These are phyloP conservation scores for Pseudachorutes palmiensis DNA, from an alignment of 1,140 invertebrate species.

Conservation along the genomic window DNA sequence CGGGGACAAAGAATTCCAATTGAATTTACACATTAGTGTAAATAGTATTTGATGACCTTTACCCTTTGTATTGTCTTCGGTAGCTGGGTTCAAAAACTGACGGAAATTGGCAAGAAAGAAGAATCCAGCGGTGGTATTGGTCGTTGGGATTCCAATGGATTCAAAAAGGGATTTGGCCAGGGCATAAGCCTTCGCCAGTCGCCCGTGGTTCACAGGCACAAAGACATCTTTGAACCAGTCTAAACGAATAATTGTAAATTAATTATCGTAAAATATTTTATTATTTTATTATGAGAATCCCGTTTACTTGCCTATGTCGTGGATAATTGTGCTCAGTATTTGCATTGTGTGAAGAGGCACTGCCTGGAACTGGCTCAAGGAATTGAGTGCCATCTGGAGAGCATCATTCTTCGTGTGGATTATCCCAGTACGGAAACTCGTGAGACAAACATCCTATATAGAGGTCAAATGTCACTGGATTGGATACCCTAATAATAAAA, in stretches of 20 bases:
- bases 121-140: constrained; percentile 20
- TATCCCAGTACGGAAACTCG: constrained; percentile 25
- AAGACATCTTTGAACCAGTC: constrained; percentile 25
- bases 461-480: background rate
- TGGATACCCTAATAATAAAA: background rate
- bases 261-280: background rate
- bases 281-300: no score
- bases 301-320: constrained; percentile 17
- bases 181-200: constrained; percentile 5
- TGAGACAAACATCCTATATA: constrained; percentile 24
- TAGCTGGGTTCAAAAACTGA: constrained; percentile 15
- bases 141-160: constrained; percentile 8
- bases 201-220: constrained; percentile 14
- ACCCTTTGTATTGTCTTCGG: constrained; percentile 18
- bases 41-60: background rate
- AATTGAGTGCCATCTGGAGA: constrained; percentile 14
- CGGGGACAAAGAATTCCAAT: background rate
- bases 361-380: constrained; percentile 23
- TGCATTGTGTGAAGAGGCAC: constrained; percentile 22
- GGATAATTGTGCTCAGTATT: constrained; percentile 17
- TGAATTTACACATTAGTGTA: background rate
- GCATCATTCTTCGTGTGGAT: constrained; percentile 28
- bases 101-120: constrained; percentile 25
- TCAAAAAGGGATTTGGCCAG: background rate
- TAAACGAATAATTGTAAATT: constrained; percentile 1